Base-by-base conservation (phyloP, 1,140 invertebrate genomes). In the Oryctes rhinoceros region DNA sequence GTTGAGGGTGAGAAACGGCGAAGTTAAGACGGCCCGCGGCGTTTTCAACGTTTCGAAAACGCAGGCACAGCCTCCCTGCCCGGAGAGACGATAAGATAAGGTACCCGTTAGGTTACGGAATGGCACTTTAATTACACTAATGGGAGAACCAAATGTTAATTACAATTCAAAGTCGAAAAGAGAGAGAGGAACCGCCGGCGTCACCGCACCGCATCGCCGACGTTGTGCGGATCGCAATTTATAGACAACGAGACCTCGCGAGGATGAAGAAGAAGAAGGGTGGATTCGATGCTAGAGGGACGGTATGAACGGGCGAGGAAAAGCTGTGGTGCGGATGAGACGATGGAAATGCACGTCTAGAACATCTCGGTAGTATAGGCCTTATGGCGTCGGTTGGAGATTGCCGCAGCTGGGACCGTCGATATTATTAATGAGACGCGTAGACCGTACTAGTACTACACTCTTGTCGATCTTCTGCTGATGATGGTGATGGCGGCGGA, bases 101-200 rank as follows among this genome's bases (percentile, higher is more conserved):
- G 86, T 86, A 85, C 86, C 83, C 39, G 85, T 81, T 84, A 85
- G 83, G 83, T 85, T 85, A 85, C 82, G 85, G 83, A 87, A 87
- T 90, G 91, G 90, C 90, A 91, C 90, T 91, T 92, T 92, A 91
- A 92, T 92, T 92, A 91, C 90, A 91, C 90, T 92, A 92, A 92
- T 92, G 91, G 91, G 89, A 90, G 90, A 90, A 91, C 90, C 91
- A 91, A 92, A 91, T 91, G 91, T 92, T 92, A 91, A 92, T 92
- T 92, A 91, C 90, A 90, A 91, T 91, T 91, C 90, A 91, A 92
- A 91, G 90, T 90, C 90, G 88, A 90, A 90, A 90, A 90, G 90
- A 91, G 89, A 90, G 88, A 81, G 83, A 84, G 82, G 83, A 71
- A 37, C 65, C 65, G 65, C 65, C 65, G 10, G 18, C 65, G 65